Evolutionary conservation across 2,797 vertebrate genomes (phyloP).

Genomic region (Xiphorhynchus erythropygius): DNA sequence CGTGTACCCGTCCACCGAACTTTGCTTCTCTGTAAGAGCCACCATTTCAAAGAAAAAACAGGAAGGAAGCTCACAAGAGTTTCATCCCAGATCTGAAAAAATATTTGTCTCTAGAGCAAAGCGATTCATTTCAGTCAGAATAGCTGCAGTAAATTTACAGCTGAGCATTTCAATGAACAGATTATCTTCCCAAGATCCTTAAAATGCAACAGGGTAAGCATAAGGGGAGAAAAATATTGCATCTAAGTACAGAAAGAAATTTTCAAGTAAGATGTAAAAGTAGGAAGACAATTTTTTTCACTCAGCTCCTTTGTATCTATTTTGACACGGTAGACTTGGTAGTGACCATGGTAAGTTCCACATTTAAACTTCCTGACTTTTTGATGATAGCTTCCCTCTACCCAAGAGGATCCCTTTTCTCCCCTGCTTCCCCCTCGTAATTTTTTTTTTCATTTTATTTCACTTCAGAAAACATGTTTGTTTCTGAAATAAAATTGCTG

Average conservation of each 20-base stretch:
- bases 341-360: neutral
- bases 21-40: constrained; percentile 80
- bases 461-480: neutral
- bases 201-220: neutral
- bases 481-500: neutral
- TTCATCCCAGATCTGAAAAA: neutral
- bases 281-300: neutral
- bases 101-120: neutral
- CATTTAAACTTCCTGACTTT: neutral
- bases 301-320: neutral
- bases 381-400: neutral
- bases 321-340: neutral
- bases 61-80: neutral
- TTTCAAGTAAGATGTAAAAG: neutral
- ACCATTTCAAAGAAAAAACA: constrained; percentile 64
- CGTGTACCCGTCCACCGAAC: constrained; percentile 88
- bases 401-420: neutral
- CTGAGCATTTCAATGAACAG: neutral
- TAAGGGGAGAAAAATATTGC: neutral
- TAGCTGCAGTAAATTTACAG: neutral
- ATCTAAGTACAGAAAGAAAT: neutral
- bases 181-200: neutral
- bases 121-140: neutral
- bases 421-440: neutral
- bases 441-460: neutral